Conservation (phyloP, 2,888 invertebrate species). For the Iselma pallidipennis region DNA sequence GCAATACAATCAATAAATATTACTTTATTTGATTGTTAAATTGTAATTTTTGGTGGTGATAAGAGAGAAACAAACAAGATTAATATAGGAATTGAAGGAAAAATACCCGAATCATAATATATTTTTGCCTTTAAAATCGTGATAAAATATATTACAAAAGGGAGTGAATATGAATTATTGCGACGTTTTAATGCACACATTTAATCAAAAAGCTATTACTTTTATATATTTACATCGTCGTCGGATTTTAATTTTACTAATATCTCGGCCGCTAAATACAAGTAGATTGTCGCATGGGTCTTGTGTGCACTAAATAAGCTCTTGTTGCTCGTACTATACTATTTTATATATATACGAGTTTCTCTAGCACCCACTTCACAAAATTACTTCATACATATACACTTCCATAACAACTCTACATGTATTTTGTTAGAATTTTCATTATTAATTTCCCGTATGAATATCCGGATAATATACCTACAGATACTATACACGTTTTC, state of each 20-base stretch:
- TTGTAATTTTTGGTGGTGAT: too few relatives aligned
- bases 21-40: too few relatives aligned
- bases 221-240: slow-evolving; percentile 21
- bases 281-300: too few relatives aligned
- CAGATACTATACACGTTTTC: too few relatives aligned
- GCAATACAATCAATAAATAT: too few relatives aligned
- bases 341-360: background rate
- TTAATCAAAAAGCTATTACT: slow-evolving; percentile 46
- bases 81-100: too few relatives aligned
- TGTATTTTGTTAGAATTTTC: background rate
- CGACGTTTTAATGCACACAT: slow-evolving; percentile 45
- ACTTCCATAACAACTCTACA: background rate
- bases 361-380: background rate
- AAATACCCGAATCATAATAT: too few relatives aligned
- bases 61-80: too few relatives aligned
- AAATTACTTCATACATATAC: background rate
- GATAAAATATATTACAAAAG: background rate
- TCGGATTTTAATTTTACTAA: slow-evolving; percentile 35
- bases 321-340: too few relatives aligned
- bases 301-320: too few relatives aligned
- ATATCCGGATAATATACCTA: too few relatives aligned
- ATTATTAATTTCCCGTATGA: background rate
- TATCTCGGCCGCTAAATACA: slow-evolving; percentile 10
- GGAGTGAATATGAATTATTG: slow-evolving; percentile 36
- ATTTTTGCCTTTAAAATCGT: too few relatives aligned